These are phyloP conservation scores for Drosophila teissieri DNA, from an alignment of 1,140 invertebrate species.

Conservation along the genomic window DNA sequence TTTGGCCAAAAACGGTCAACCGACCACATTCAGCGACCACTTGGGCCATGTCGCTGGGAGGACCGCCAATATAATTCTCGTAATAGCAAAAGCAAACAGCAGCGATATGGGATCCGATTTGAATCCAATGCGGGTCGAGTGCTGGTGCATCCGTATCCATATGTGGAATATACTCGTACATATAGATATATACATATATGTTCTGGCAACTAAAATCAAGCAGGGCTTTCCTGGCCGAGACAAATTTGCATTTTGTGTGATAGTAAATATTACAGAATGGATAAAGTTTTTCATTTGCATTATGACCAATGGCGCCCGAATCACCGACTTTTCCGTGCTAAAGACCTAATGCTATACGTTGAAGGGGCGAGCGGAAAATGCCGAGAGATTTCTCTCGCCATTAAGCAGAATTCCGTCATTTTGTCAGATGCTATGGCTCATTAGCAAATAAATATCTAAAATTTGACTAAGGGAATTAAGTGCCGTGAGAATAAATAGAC, in stretches of 20 bases:
- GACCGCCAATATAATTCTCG: slow-evolving; percentile 70
- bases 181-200: background rate
- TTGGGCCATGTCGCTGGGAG: slow-evolving; percentile 20
- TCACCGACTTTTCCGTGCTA: slow-evolving; percentile 35
- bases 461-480: slow-evolving; percentile 32
- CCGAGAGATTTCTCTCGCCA: slow-evolving; percentile 4
- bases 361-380: slow-evolving; percentile 15
- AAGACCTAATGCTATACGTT: slow-evolving; percentile 30
- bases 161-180: background rate
- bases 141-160: slow-evolving; percentile 14
- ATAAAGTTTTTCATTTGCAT: slow-evolving; percentile 53
- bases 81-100: slow-evolving; percentile 71
- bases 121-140: slow-evolving; percentile 41
- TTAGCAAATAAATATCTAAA: slow-evolving; percentile 56
- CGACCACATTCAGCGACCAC: slow-evolving; percentile 31
- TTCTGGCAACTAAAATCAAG: slow-evolving; percentile 2
- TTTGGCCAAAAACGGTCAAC: slow-evolving; percentile 26
- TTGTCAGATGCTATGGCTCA: slow-evolving; percentile 53
- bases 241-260: slow-evolving; percentile 44
- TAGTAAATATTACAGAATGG: slow-evolving; percentile 46
- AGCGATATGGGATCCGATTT: slow-evolving; percentile 61
- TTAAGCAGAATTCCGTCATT: slow-evolving; percentile 14
- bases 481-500: slow-evolving; percentile 29
- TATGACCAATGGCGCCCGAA: slow-evolving; percentile 38
- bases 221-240: slow-evolving; percentile 16